Conservation (phyloP, 1,140 invertebrate species). For the Paraescarpia echinospica region DNA sequence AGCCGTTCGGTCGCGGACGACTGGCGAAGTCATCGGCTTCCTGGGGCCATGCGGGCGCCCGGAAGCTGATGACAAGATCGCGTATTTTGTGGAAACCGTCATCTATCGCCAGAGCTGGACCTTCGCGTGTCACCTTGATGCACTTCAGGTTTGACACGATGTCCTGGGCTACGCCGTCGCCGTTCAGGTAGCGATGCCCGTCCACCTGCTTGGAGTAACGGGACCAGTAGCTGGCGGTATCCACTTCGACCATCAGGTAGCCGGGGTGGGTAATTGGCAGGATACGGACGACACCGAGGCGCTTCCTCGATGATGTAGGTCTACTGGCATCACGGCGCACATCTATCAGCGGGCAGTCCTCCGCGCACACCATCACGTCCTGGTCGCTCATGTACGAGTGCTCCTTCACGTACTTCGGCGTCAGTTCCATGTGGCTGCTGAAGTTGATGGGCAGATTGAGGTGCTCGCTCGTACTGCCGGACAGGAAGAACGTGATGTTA, state of each 20-base stretch:
- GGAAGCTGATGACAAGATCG: neutral
- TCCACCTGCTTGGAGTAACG: neutral
- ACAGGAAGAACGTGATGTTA: neutral
- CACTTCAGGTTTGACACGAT: neutral
- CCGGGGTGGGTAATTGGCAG: neutral
- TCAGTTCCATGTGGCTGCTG: neutral
- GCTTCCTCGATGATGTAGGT: neutral
- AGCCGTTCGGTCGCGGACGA: neutral
- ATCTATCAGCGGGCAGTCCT: neutral
- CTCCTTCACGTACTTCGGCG: neutral
- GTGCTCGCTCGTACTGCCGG: neutral
- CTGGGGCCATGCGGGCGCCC: neutral
- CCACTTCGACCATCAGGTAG: neutral
- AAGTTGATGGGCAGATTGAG: neutral
- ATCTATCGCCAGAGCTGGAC: neutral
- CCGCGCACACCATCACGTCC: neutral
- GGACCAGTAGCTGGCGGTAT: neutral
- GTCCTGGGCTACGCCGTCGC: neutral
- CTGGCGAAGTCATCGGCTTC: neutral
- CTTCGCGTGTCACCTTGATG: neutral
- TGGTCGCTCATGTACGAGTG: neutral
- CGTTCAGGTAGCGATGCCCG: neutral
- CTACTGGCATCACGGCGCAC: neutral
- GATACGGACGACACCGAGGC: neutral
- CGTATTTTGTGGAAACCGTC: neutral